These are phyloP conservation scores for Acrossocheilus fasciatus DNA, from an alignment of 2,797 vertebrate species.

Conservation along the genomic window DNA sequence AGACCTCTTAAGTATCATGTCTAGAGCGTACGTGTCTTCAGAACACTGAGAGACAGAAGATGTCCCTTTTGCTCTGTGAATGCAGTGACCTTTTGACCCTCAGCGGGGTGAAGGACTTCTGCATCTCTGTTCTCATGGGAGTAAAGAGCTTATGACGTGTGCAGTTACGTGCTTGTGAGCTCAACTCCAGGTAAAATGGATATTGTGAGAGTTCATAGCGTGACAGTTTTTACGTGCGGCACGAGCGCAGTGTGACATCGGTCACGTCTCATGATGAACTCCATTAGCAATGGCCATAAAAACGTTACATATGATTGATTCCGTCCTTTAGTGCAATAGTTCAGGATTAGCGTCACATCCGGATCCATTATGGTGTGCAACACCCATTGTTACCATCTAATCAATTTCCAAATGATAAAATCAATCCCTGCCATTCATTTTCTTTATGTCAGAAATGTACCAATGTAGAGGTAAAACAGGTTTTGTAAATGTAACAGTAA, in stretches of 20 bases:
- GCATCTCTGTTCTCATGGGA: conserved; percentile 71
- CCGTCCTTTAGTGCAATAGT: not conserved
- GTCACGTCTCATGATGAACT: conserved; percentile 69
- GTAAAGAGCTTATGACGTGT: conserved; percentile 53
- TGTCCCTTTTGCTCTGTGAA: conserved; percentile 77
- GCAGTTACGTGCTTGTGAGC: conserved; percentile 61
- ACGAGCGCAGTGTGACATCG: conserved; percentile 44
- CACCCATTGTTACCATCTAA: not conserved
- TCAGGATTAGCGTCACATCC: not conserved
- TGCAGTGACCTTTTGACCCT: conserved; percentile 74
- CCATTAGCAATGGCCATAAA: not conserved
- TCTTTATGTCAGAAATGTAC: not conserved
- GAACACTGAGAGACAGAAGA: not conserved
- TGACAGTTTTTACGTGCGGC: conserved; percentile 9
- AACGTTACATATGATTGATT: conserved; percentile 13
- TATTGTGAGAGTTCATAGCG: conserved; percentile 43
- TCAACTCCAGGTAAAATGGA: conserved; percentile 67
- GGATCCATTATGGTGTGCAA: not conserved
- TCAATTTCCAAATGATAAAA: conserved; percentile 2
- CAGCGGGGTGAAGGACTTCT: conserved; percentile 68
- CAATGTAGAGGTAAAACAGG: too few relatives aligned
- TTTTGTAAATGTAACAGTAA: too few relatives aligned
- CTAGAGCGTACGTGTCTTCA: conserved; percentile 39
- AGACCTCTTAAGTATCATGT: not conserved
- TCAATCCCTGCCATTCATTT: not conserved